Conservation (phyloP, 2,113 vertebrate species). For the Sprattus sprattus region DNA sequence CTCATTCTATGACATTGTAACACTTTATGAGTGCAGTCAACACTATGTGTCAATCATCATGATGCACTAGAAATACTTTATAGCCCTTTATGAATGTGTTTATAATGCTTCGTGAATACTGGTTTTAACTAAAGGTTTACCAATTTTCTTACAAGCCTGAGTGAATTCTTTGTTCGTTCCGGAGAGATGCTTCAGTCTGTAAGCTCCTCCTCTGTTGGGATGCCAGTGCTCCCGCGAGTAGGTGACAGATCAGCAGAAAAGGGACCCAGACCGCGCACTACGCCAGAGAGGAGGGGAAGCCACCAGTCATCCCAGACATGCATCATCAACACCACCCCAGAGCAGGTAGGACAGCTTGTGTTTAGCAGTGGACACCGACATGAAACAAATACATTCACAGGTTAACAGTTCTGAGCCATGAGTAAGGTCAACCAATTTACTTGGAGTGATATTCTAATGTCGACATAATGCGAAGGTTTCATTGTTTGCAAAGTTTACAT, state of each 20-base stretch:
- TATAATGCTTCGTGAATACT: no score
- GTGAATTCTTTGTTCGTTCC: neutral
- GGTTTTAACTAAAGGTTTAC: no score
- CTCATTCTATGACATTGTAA: no score
- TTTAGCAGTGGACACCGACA: neutral
- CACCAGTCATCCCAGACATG: conserved; percentile 52
- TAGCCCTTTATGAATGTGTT: no score
- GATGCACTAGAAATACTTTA: no score
- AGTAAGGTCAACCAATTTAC: neutral
- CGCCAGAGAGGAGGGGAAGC: conserved; percentile 30
- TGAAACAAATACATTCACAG: neutral
- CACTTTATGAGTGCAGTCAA: no score
- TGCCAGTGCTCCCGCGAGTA: neutral
- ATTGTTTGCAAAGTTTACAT: neutral
- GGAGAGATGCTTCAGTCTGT: neutral
- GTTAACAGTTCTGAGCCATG: neutral
- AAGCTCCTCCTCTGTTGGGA: conserved; percentile 1
- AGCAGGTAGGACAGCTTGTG: conserved; percentile 54
- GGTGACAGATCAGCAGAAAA: conserved; percentile 13
- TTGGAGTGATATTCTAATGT: neutral
- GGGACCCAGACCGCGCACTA: neutral
- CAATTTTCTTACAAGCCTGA: neutral
- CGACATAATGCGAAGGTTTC: neutral
- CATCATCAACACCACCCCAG: conserved; percentile 32
- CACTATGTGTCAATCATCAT: no score